These are phyloP conservation scores for Hippolais icterina DNA, from an alignment of 2,113 vertebrate genomes.

Conservation along the genomic window DNA sequence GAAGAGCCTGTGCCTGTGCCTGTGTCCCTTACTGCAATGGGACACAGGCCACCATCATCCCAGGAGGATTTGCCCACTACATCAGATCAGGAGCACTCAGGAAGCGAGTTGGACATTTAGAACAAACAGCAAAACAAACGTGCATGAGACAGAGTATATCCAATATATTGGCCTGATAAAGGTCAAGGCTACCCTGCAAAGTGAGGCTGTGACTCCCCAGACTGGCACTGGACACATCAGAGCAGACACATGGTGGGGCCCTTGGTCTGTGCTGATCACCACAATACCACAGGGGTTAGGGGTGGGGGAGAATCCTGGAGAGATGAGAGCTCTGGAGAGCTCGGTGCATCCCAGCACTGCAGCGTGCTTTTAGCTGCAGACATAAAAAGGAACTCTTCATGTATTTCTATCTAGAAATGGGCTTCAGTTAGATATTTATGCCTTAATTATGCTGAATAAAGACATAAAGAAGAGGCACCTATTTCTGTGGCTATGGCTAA, in stretches of 20 bases:
- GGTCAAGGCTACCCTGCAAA: not conserved
- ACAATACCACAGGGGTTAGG: not conserved
- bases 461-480: not conserved
- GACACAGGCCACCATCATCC: not conserved
- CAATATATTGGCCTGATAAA: not conserved
- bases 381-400: not conserved
- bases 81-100: not conserved
- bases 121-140: fast-evolving
- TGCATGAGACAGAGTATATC: fast-evolving
- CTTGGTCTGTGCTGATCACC: not conserved
- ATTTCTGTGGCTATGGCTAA: not conserved
- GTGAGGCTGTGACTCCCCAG: not conserved
- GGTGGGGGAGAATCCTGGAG: fast-evolving
- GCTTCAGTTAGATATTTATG: not conserved
- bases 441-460: not conserved
- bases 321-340: not conserved
- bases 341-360: not conserved
- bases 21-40: no score
- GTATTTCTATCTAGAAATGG: not conserved
- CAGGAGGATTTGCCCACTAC: not conserved
- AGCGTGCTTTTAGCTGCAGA: not conserved
- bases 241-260: slow-evolving; percentile 3
- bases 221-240: not conserved
- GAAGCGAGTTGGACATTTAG: fast-evolving
- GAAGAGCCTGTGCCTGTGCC: not conserved